A percentile compares a stretch with the other conserved stretches of the same genome.
phyloP scores from a whole-genome alignment of 2,113 vertebrate genomes.

The Mandrillus leucophaeus region DNA sequence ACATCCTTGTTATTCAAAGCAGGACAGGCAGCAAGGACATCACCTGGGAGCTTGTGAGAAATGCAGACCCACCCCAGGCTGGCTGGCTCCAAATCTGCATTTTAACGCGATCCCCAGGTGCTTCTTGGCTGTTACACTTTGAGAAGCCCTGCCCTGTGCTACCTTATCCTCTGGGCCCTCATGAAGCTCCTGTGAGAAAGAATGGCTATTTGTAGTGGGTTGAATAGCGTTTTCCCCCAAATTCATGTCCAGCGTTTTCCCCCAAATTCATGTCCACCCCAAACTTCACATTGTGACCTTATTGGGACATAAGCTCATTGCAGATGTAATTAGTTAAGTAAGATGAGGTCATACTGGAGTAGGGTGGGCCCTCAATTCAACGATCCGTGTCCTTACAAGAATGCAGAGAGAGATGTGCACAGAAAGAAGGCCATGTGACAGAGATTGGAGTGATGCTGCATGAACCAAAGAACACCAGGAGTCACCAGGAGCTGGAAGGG shows the following conservation, averaged over 20 bases:
- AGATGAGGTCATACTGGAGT: not conserved
- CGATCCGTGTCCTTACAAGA: not conserved
- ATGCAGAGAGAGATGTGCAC: not conserved
- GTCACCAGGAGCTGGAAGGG: not conserved
- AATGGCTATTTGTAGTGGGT: not conserved
- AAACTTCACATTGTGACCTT: slow-evolving; percentile 1
- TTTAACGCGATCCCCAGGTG: not conserved
- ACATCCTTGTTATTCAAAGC: slow-evolving; percentile 58
- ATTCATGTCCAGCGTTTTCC: not conserved
- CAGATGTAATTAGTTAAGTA: slow-evolving; percentile 15
- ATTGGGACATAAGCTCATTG: not conserved
- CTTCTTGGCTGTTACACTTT: not conserved
- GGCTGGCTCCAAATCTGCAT: not conserved
- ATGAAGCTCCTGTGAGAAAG: not conserved
- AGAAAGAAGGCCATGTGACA: not conserved
- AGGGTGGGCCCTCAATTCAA: not conserved
- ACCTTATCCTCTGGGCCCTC: not conserved
- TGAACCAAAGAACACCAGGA: not conserved
- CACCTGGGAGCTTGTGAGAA: slow-evolving; percentile 58
- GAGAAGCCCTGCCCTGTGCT: not conserved
- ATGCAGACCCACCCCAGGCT: slow-evolving; percentile 42
- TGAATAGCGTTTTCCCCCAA: not conserved
- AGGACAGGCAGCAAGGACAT: not conserved
- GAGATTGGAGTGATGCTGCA: not conserved
- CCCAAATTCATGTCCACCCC: not conserved